Conservation (phyloP, 2,113 vertebrate species). For the Pao palembangensis region DNA sequence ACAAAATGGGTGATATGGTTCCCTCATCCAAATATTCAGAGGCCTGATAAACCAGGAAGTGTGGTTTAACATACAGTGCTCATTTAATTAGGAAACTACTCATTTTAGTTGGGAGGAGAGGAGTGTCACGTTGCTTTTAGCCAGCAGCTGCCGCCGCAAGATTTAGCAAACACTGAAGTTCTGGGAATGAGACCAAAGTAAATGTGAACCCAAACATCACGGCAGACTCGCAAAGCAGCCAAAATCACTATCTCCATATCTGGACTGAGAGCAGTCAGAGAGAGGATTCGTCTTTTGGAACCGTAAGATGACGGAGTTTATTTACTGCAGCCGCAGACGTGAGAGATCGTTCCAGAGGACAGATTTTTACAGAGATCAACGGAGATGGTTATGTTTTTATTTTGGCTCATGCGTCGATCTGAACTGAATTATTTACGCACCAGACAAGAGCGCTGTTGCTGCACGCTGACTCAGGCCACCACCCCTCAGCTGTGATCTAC, state of each 20-base stretch:
- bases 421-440: constrained; percentile 11
- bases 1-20: constrained; percentile 10
- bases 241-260: constrained; percentile 36
- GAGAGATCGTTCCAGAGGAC: constrained; percentile 1
- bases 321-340: constrained; percentile 20
- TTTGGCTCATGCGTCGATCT: constrained; percentile 16
- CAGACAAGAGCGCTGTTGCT: constrained; percentile 36
- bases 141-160: constrained; percentile 18
- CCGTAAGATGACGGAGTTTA: constrained; percentile 5
- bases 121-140: constrained; percentile 25
- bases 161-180: constrained; percentile 33
- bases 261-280: constrained; percentile 25
- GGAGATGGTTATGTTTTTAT: constrained; percentile 5
- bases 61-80: not conserved
- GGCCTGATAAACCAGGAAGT: constrained; percentile 19
- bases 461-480: constrained; percentile 25
- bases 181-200: constrained; percentile 47
- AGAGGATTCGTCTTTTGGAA: not conserved
- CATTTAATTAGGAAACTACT: constrained; percentile 10
- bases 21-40: constrained; percentile 4
- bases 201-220: constrained; percentile 33
- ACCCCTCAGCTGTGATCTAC: constrained; percentile 31
- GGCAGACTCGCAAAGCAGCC: constrained; percentile 12
- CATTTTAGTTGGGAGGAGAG: not conserved
- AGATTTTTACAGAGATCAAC: not conserved